Percentiles rank a stretch among this genome's conserved stretches.
phyloP scores from a whole-genome alignment of 2,888 invertebrate genomes.

The Choristoneura rosaceana region DNA sequence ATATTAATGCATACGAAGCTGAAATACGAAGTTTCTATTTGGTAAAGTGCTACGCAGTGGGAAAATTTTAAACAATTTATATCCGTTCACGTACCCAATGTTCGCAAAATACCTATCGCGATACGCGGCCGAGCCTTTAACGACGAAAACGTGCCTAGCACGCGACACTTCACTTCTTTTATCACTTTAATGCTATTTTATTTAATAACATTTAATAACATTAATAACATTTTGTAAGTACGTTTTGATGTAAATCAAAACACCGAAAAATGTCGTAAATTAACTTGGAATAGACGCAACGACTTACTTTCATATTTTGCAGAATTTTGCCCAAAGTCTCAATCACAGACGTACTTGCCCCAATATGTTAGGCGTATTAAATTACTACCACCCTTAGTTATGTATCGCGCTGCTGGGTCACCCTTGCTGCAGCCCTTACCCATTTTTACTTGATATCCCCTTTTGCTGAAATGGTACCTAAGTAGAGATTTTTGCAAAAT shows the following conservation, averaged over 20 bases:
- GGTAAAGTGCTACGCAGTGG: slow-evolving; percentile 39
- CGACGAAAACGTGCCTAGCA: slow-evolving; percentile 56
- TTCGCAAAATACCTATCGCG: slow-evolving; percentile 56
- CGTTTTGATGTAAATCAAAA: background rate
- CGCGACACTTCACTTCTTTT: slow-evolving; percentile 40
- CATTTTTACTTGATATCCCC: background rate
- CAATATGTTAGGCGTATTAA: background rate
- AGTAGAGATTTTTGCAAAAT: too few species aligned
- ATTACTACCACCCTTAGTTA: background rate
- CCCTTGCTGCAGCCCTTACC: background rate
- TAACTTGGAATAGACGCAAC: slow-evolving; percentile 1
- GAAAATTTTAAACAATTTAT: slow-evolving; percentile 68
- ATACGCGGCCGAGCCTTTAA: slow-evolving; percentile 48
- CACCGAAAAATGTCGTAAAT: slow-evolving; percentile 20
- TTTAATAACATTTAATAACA: too few species aligned
- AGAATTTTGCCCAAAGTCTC: background rate
- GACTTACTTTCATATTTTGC: background rate
- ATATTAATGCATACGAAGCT: slow-evolving; percentile 53
- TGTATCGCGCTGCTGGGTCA: background rate
- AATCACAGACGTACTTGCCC: background rate
- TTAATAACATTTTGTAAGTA: slow-evolving; percentile 24
- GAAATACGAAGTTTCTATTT: slow-evolving; percentile 45
- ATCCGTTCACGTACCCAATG: slow-evolving; percentile 63
- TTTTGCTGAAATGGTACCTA: background rate
- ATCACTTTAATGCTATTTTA: slow-evolving; percentile 23